phyloP scores from a whole-genome alignment of 2,888 invertebrate species.

The Resseliella maxima region DNA sequence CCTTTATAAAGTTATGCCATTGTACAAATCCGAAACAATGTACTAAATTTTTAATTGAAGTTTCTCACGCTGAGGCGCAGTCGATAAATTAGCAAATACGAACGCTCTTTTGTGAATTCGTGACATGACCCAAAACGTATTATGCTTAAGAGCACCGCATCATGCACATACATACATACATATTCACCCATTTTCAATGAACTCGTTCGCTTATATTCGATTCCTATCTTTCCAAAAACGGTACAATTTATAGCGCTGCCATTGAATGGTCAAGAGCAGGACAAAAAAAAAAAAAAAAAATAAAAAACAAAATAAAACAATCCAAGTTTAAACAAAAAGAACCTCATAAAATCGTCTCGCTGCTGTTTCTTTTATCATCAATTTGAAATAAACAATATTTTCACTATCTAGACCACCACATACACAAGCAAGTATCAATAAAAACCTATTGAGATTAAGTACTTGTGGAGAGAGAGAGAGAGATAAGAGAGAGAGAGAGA shows the following conservation, averaged over 20 bases:
- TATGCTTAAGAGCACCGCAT: not conserved
- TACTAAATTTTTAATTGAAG: constrained; percentile 55
- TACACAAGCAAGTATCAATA: too few species aligned
- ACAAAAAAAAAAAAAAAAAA: not conserved
- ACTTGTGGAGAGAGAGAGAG: too few species aligned
- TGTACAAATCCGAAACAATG: constrained; percentile 49
- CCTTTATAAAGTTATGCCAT: not conserved
- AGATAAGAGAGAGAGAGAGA: too few species aligned
- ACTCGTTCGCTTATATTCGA: not conserved
- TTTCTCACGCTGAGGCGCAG: not conserved
- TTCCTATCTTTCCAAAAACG: not conserved
- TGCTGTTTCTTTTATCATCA: not conserved
- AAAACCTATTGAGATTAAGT: too few species aligned
- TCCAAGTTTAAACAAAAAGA: not conserved
- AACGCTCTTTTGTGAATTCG: constrained; percentile 17
- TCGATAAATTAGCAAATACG: constrained; percentile 39
- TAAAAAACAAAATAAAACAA: not conserved
- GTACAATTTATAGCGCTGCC: not conserved
- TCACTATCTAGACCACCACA: too few species aligned
- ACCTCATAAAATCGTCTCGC: not conserved
- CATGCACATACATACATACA: not conserved
- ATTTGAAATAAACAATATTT: too few species aligned
- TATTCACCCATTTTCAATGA: not conserved
- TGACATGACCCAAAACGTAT: not conserved
- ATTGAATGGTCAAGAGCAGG: not conserved